Evolutionary conservation across 1,140 invertebrate species (phyloP).

Genomic region (Drosophila kikkawai): DNA sequence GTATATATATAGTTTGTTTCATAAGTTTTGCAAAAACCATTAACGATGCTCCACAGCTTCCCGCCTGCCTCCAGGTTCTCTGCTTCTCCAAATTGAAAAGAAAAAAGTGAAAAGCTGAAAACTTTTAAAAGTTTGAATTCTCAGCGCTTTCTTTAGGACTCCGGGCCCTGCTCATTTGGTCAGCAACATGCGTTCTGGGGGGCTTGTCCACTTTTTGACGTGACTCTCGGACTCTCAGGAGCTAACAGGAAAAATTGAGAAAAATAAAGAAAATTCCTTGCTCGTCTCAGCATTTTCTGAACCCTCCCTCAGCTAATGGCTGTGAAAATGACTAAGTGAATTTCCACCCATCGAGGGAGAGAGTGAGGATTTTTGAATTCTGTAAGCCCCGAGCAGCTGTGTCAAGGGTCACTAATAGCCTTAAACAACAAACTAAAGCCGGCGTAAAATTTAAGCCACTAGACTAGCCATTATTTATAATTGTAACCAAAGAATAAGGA

Average conservation of each 20-base stretch:
- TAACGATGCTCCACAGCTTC: constrained; percentile 71
- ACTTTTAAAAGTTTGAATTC: constrained; percentile 81
- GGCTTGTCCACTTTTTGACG: constrained; percentile 67
- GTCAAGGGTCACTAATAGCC: constrained; percentile 61
- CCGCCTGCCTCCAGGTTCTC: constrained; percentile 31
- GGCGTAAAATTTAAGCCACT: neutral
- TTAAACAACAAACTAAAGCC: constrained; percentile 10
- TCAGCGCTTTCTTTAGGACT: constrained; percentile 8
- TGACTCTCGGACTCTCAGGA: constrained; percentile 47
- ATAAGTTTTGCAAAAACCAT: constrained; percentile 79
- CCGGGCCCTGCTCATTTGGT: constrained; percentile 67
- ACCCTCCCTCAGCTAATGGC: constrained; percentile 64
- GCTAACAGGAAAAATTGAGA: neutral
- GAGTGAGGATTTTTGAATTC: constrained; percentile 29
- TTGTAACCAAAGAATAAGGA: neutral
- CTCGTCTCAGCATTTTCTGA: constrained; percentile 50
- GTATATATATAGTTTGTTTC: constrained; percentile 66
- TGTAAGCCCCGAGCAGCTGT: constrained; percentile 11
- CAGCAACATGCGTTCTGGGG: constrained; percentile 45
- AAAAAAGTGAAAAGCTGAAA: constrained; percentile 81
- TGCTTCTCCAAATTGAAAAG: constrained; percentile 68
- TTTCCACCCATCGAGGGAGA: constrained; percentile 43
- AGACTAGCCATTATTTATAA: constrained; percentile 1
- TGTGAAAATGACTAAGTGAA: constrained; percentile 82
- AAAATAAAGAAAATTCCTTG: constrained; percentile 42